Evolutionary conservation across 1,140 invertebrate genomes (phyloP).

Genomic region (Aphaenogaster ashmeadi): DNA sequence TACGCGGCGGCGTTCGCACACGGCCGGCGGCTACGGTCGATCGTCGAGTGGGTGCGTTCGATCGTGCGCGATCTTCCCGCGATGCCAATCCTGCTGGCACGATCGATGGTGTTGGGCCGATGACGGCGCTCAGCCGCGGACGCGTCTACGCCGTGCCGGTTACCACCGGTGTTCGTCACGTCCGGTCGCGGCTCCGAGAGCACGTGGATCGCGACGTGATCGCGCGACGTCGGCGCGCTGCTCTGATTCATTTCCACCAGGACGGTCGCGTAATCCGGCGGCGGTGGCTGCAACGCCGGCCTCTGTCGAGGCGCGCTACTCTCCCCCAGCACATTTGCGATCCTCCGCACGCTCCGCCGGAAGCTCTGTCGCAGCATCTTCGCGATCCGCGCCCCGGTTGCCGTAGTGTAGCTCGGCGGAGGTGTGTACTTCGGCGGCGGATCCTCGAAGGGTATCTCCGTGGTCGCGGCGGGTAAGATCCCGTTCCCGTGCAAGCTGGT

Average conservation of each 20-base stretch:
- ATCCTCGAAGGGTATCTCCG: conserved; percentile 89
- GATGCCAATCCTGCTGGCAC: conserved; percentile 70
- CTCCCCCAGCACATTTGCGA: conserved; percentile 88
- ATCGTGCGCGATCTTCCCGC: conserved; percentile 34
- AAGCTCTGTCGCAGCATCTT: conserved; percentile 94
- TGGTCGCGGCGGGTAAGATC: conserved; percentile 78
- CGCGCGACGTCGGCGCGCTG: neutral
- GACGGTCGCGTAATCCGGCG: conserved; percentile 90
- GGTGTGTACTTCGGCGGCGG: conserved; percentile 97
- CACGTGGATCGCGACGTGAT: conserved; percentile 70
- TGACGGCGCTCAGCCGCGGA: conserved; percentile 54
- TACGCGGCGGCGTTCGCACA: conserved; percentile 21
- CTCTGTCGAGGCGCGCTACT: conserved; percentile 75
- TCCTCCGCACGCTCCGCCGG: conserved; percentile 92
- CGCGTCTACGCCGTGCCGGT: neutral
- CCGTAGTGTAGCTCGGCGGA: conserved; percentile 96
- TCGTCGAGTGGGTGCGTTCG: conserved; percentile 69
- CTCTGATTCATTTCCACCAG: conserved; percentile 88
- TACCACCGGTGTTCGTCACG: conserved; percentile 24
- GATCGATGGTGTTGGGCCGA: conserved; percentile 81
- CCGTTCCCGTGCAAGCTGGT: conserved; percentile 82
- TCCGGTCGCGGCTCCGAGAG: conserved; percentile 76
- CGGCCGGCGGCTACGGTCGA: conserved; percentile 61
- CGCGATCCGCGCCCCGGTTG: conserved; percentile 93
- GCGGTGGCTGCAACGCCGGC: conserved; percentile 86